These are phyloP conservation scores for Sebastes nivosus DNA, from an alignment of 2,797 vertebrate species.

Conservation along the genomic window DNA sequence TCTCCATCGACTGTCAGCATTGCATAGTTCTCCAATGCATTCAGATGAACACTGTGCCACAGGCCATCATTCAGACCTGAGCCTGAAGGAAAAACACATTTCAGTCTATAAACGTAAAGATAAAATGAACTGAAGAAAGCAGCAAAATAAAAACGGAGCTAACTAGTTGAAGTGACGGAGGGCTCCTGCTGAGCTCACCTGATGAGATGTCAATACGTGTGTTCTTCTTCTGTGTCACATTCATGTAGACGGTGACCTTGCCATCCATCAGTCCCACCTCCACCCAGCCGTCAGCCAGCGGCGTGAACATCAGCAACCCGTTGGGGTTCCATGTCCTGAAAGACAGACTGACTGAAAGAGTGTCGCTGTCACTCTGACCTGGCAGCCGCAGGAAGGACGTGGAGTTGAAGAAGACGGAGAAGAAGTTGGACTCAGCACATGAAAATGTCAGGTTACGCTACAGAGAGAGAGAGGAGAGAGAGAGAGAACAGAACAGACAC, in stretches of 20 bases:
- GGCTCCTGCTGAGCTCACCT: conserved; percentile 73
- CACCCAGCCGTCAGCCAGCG: conserved; percentile 89
- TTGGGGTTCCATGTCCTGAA: conserved; percentile 96
- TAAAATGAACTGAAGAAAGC: neutral
- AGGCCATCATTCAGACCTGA: conserved; percentile 93
- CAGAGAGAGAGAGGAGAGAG: neutral
- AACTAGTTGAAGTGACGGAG: neutral
- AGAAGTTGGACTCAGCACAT: conserved; percentile 88
- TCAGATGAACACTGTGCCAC: conserved; percentile 94
- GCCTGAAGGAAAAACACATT: conserved; percentile 73
- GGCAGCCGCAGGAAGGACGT: conserved; percentile 91
- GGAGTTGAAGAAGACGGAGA: conserved; percentile 95
- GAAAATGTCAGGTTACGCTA: conserved; percentile 96
- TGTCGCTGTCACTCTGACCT: conserved; percentile 87
- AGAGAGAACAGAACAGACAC: neutral
- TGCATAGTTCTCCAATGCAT: conserved; percentile 92
- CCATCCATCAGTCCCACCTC: conserved; percentile 91
- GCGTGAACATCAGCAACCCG: conserved; percentile 91
- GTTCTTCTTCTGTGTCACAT: conserved; percentile 88
- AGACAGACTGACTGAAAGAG: conserved; percentile 91
- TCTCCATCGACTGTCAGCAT: conserved; percentile 95
- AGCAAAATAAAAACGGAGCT: neutral
- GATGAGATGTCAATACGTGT: conserved; percentile 93
- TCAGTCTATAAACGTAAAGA: neutral
- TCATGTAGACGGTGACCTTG: conserved; percentile 90